Percentiles rank a stretch among this genome's conserved stretches.
Evolutionary conservation across 2,888 invertebrate genomes (phyloP).

Genomic region (Sphecodes monilicornis): DNA sequence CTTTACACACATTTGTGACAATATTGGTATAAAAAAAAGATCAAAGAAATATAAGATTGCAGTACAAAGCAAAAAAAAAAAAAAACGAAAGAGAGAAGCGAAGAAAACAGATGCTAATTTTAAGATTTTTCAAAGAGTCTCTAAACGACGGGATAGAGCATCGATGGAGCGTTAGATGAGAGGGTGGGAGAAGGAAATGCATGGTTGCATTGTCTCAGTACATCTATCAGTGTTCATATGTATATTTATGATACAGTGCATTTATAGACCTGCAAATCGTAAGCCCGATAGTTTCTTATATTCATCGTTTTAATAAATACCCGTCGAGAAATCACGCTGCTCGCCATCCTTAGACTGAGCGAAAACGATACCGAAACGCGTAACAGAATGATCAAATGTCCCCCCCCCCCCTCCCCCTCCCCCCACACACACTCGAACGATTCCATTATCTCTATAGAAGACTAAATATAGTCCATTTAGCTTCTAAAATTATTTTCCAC

Average conservation of each 20-base stretch:
- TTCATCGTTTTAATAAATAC: slow-evolving; percentile 54
- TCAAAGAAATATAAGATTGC: slow-evolving; percentile 54
- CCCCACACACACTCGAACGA: background rate
- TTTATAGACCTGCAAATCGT: slow-evolving; percentile 65
- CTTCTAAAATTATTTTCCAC: slow-evolving; percentile 47
- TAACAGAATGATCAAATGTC: slow-evolving; percentile 19
- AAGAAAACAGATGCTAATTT: slow-evolving; percentile 56
- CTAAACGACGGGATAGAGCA: slow-evolving; percentile 30
- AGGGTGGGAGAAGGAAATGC: slow-evolving; percentile 19
- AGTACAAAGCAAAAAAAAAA: slow-evolving; percentile 66
- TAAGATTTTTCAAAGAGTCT: slow-evolving; percentile 64
- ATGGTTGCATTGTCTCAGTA: slow-evolving; percentile 49
- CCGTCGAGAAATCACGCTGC: slow-evolving; percentile 34
- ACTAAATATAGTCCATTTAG: slow-evolving; percentile 35
- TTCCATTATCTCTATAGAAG: slow-evolving; percentile 37
- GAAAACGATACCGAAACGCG: slow-evolving; percentile 26
- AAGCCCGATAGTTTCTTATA: slow-evolving; percentile 57
- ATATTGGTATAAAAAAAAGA: slow-evolving; percentile 67
- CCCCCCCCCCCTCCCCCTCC: background rate
- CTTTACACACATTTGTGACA: slow-evolving; percentile 71
- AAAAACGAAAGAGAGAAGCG: slow-evolving; percentile 27
- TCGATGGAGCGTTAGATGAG: slow-evolving; percentile 18
- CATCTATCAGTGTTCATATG: slow-evolving; percentile 62
- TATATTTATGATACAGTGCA: slow-evolving; percentile 68
- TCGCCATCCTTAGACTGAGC: slow-evolving; percentile 34